phyloP scores from a whole-genome alignment of 1,140 invertebrate genomes.

The Periplaneta americana region DNA sequence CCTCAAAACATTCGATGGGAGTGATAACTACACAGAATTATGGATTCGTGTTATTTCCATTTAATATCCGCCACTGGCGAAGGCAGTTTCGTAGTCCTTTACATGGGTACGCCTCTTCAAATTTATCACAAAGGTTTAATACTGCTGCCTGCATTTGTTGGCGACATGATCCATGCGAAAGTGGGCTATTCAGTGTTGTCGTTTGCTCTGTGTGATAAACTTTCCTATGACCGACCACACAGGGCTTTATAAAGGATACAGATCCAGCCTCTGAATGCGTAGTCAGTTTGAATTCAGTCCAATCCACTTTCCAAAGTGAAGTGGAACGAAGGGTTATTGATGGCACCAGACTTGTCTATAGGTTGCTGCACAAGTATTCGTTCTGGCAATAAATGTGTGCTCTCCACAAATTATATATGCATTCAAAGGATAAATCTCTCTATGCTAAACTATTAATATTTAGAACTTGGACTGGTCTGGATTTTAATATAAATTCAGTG shows the following conservation, averaged over 20 bases:
- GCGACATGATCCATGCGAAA: background rate
- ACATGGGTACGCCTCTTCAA: background rate
- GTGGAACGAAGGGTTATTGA: background rate
- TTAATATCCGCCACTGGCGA: background rate
- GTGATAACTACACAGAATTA: background rate
- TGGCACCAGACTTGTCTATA: no score
- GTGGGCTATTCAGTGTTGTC: background rate
- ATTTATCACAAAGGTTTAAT: background rate
- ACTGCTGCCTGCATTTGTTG: background rate
- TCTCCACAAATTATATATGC: background rate
- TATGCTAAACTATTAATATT: background rate
- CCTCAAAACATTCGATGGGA: no score
- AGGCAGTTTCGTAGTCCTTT: background rate
- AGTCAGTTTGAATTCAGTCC: background rate
- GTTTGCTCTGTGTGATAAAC: background rate
- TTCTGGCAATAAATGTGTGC: background rate
- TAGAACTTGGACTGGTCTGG: background rate
- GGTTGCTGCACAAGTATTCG: background rate
- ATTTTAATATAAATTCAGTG: background rate
- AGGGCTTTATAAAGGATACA: background rate
- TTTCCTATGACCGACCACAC: background rate
- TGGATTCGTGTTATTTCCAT: background rate
- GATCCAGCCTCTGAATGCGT: background rate
- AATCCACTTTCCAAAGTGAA: background rate
- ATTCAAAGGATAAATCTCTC: background rate